Conservation (phyloP, 2,113 vertebrate genomes). For the Leucopsar rothschildi region DNA sequence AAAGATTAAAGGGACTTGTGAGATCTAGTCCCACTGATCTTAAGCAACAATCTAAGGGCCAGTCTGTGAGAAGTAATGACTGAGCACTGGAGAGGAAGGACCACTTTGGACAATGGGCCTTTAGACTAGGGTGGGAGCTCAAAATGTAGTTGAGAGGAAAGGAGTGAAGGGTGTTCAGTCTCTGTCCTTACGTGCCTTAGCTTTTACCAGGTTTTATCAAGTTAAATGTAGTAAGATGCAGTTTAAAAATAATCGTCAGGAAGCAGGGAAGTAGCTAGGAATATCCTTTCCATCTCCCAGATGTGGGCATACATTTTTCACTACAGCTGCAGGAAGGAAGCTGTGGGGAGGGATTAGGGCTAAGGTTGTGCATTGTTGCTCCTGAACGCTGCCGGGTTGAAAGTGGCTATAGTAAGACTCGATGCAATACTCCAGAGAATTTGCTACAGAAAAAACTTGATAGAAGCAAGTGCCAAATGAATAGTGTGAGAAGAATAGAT, state of each 20-base stretch:
- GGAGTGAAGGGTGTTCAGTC: not conserved
- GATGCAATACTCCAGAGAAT: not conserved
- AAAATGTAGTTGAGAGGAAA: not conserved
- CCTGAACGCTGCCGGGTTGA: not conserved
- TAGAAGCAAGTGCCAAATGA: not conserved
- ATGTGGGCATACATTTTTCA: not conserved
- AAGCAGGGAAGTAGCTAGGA: not conserved
- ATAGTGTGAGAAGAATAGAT: not conserved
- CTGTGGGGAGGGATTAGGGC: not conserved
- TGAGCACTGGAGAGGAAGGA: not conserved
- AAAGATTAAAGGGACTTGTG: not conserved
- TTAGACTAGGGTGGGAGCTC: not conserved
- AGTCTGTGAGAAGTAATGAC: not conserved
- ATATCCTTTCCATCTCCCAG: not conserved
- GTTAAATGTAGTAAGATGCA: not conserved
- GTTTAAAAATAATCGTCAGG: not conserved
- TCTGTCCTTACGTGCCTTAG: not conserved
- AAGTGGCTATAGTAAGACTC: not conserved
- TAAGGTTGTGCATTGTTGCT: not conserved
- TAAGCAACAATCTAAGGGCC: not conserved
- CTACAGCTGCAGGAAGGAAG: constrained; percentile 28
- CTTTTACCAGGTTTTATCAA: not conserved
- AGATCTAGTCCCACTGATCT: not conserved
- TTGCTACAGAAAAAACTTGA: not conserved
- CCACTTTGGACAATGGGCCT: not conserved